A percentile compares a stretch with the other conserved stretches of the same genome.
Conservation (phyloP, 2,888 invertebrate genomes). For the Sipunculus nudus region DNA sequence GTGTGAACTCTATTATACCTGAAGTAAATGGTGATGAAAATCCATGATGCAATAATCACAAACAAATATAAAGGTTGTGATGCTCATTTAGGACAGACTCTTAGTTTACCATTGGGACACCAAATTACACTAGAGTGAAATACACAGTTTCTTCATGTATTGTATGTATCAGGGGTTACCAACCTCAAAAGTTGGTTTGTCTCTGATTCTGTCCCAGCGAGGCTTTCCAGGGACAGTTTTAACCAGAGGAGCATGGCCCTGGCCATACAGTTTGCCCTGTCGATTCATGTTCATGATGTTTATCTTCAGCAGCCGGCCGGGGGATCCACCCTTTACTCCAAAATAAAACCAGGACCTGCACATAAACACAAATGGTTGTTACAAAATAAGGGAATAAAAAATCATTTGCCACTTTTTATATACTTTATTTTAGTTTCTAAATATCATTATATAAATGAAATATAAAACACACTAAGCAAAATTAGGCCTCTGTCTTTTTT, state of each 20-base stretch:
- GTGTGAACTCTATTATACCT: too few relatives aligned
- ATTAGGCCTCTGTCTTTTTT: too few relatives aligned
- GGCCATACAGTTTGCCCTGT: constrained; percentile 87
- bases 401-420: neutral
- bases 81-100: too few relatives aligned
- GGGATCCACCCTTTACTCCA: constrained; percentile 74
- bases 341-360: constrained; percentile 93
- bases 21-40: too few relatives aligned
- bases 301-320: constrained; percentile 74
- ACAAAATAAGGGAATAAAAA: too few relatives aligned
- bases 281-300: constrained; percentile 89
- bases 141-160: too few relatives aligned
- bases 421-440: neutral
- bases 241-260: constrained; percentile 72
- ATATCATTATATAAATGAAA: neutral
- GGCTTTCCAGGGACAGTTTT: constrained; percentile 77
- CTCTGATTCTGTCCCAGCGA: constrained; percentile 85
- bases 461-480: too few relatives aligned
- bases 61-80: too few relatives aligned
- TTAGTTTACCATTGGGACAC: too few relatives aligned
- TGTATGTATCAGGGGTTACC: too few relatives aligned
- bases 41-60: too few relatives aligned
- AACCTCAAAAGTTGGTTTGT: constrained; percentile 82
- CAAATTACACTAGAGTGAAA: too few relatives aligned
- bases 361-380: constrained; percentile 4